Conservation (phyloP, 2,888 invertebrate species). For the Amiota mariae region DNA sequence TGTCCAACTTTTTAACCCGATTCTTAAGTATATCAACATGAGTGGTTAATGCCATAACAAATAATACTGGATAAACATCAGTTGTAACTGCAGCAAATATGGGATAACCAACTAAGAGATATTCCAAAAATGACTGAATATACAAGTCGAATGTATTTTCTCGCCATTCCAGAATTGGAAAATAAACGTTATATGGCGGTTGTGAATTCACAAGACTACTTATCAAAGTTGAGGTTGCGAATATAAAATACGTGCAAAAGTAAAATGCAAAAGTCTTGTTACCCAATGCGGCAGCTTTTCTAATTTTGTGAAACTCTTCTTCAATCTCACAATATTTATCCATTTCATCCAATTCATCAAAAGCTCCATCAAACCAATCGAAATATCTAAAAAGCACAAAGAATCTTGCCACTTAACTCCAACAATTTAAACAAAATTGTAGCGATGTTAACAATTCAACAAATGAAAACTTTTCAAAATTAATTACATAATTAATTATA, state of each 20-base stretch:
- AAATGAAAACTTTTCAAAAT: constrained; percentile 38
- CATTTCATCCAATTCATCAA: constrained; percentile 35
- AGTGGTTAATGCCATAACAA: constrained; percentile 31
- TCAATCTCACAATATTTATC: constrained; percentile 35
- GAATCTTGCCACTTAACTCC: constrained; percentile 33
- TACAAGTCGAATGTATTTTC: constrained; percentile 29
- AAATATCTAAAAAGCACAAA: constrained; percentile 30
- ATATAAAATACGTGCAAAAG: constrained; percentile 23
- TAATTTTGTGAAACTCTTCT: constrained; percentile 35
- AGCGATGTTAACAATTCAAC: constrained; percentile 38
- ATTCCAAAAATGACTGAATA: constrained; percentile 35
- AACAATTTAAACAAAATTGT: constrained; percentile 39
- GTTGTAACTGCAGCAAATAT: constrained; percentile 35
- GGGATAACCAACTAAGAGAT: constrained; percentile 34
- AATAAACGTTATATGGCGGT: constrained; percentile 41
- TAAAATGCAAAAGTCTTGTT: constrained; percentile 38
- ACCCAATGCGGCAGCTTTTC: constrained; percentile 36
- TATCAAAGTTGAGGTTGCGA: constrained; percentile 28
- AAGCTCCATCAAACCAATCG: constrained; percentile 32
- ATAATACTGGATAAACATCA: constrained; percentile 38
- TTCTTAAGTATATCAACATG: constrained; percentile 39
- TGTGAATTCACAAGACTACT: constrained; percentile 35
- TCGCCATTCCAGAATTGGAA: constrained; percentile 44
- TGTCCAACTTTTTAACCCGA: constrained; percentile 30
- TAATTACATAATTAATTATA: constrained; percentile 35